phyloP scores from a whole-genome alignment of 2,797 vertebrate genomes.

The Enteromius fasciolatus region DNA sequence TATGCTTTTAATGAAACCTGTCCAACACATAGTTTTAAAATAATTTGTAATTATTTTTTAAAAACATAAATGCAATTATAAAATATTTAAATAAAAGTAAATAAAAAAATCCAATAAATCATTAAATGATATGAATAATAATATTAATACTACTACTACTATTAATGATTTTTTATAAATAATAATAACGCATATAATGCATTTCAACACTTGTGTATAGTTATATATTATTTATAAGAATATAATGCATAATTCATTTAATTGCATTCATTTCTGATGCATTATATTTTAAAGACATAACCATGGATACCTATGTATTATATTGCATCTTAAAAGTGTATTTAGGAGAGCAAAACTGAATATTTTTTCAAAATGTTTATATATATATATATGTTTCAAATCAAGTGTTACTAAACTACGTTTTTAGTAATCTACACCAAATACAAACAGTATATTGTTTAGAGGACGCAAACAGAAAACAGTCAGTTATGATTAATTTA shows the following conservation, averaged over 20 bases:
- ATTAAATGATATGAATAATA: not conserved
- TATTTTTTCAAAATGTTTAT: not conserved
- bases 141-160: not conserved
- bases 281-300: not conserved
- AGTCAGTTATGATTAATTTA: not conserved
- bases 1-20: not conserved
- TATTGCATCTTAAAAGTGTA: not conserved
- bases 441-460: not conserved
- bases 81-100: not conserved
- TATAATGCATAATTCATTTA: not conserved
- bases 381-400: not conserved
- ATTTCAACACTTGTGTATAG: not conserved
- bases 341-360: not conserved
- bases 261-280: not conserved
- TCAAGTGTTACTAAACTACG: not conserved
- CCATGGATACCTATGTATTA: not conserved
- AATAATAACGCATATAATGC: not conserved
- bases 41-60: not conserved
- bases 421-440: not conserved
- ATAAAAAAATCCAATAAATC: not conserved
- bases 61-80: not conserved
- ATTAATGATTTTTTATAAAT: not conserved
- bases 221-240: slow-evolving; percentile 3
- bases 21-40: not conserved
- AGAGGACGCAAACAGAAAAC: not conserved